phyloP scores from a whole-genome alignment of 2,113 vertebrate species.

The Lepidothrix coronata region DNA sequence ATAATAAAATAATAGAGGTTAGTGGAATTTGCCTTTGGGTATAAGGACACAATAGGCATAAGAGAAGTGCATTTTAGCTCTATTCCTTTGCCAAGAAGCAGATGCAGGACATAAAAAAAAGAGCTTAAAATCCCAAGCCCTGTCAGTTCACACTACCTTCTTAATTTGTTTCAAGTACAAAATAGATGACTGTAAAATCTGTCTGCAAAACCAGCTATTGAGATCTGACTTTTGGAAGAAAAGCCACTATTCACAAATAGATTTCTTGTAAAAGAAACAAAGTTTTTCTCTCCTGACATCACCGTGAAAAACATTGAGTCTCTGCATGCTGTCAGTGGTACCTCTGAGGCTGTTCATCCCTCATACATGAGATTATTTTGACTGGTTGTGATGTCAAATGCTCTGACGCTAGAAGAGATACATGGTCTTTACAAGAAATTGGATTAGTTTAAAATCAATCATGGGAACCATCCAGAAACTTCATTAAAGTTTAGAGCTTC shows the following conservation, averaged over 20 bases:
- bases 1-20: not conserved
- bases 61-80: not conserved
- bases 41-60: not conserved
- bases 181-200: not conserved
- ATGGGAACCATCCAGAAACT: not conserved
- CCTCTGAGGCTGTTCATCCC: not conserved
- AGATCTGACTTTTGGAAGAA: not conserved
- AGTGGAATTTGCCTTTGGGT: not conserved
- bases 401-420: not conserved
- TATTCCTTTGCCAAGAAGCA: not conserved
- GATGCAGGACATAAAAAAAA: not conserved
- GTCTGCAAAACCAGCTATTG: not conserved
- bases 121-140: not conserved
- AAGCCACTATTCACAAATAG: not conserved
- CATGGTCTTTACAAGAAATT: not conserved
- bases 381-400: not conserved
- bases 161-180: not conserved
- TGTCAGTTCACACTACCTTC: not conserved
- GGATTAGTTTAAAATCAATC: constrained; percentile 37
- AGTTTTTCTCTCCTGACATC: not conserved
- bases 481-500: not conserved
- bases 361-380: not conserved
- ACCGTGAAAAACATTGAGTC: not conserved
- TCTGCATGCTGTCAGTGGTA: not conserved
- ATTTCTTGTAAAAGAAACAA: not conserved